phyloP scores from a whole-genome alignment of 2,797 vertebrate species.

The Malacoctenus gilli region DNA sequence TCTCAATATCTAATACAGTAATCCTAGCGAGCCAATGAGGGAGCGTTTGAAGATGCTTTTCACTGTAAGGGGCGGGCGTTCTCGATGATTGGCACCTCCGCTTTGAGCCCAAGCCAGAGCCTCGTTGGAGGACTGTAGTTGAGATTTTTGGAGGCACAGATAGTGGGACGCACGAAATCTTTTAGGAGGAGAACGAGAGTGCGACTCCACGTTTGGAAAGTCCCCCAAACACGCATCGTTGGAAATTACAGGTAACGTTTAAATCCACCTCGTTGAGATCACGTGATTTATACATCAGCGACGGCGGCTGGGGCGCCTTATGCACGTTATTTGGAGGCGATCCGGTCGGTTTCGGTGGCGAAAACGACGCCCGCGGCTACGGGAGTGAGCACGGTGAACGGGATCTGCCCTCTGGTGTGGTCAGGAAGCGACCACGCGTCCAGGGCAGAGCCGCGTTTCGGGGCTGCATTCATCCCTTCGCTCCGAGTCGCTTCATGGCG shows the following conservation, averaged over 20 bases:
- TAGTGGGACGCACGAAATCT: slow-evolving; percentile 48
- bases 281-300: slow-evolving; percentile 60
- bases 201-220: slow-evolving; percentile 58
- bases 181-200: slow-evolving; percentile 40
- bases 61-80: slow-evolving; percentile 70
- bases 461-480: slow-evolving; percentile 36
- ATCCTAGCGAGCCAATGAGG: slow-evolving; percentile 54
- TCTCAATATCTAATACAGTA: slow-evolving; percentile 47
- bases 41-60: slow-evolving; percentile 36
- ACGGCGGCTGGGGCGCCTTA: slow-evolving; percentile 24
- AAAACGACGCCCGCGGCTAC: too few relatives aligned
- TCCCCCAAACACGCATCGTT: slow-evolving; percentile 28
- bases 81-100: slow-evolving; percentile 66
- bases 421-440: too few relatives aligned
- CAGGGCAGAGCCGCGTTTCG: slow-evolving; percentile 19
- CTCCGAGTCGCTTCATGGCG: slow-evolving; percentile 61
- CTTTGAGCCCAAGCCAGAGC: slow-evolving; percentile 54
- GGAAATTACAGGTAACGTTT: slow-evolving; percentile 63
- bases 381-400: background rate
- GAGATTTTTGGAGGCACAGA: slow-evolving; percentile 58
- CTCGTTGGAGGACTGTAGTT: slow-evolving; percentile 50
- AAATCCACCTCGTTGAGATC: slow-evolving; percentile 45
- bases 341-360: too few relatives aligned
- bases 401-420: background rate
- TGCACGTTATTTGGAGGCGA: too few relatives aligned